A percentile compares a stretch with the other conserved stretches of the same genome.
Evolutionary conservation across 2,888 invertebrate genomes (phyloP).

Genomic region (Nysson spinosus): DNA sequence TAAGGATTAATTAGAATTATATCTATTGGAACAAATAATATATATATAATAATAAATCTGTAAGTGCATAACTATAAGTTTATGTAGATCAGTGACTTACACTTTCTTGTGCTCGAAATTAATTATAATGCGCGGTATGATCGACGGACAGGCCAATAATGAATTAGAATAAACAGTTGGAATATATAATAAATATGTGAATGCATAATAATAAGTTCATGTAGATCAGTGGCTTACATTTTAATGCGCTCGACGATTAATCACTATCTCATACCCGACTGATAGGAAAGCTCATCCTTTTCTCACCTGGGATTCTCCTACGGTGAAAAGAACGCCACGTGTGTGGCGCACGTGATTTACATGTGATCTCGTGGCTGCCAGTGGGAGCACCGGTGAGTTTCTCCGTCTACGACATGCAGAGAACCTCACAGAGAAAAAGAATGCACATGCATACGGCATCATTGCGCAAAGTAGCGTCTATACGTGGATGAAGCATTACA

Average conservation of each 20-base stretch:
- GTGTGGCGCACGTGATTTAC: slow-evolving; percentile 61
- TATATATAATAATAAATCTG: too few relatives aligned
- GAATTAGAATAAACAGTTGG: too few relatives aligned
- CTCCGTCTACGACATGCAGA: slow-evolving; percentile 26
- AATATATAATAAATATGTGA: too few relatives aligned
- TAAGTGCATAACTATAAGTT: too few relatives aligned
- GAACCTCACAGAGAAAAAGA: slow-evolving; percentile 9
- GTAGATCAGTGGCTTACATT: slow-evolving; percentile 21
- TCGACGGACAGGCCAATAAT: too few relatives aligned
- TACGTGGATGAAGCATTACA: slow-evolving; percentile 54
- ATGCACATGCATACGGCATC: slow-evolving; percentile 17
- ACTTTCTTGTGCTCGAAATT: too few relatives aligned
- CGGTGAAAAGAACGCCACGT: slow-evolving; percentile 45
- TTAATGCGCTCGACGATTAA: slow-evolving; percentile 13
- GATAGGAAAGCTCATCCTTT: slow-evolving; percentile 38
- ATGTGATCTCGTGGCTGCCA: slow-evolving; percentile 55
- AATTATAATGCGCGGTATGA: too few relatives aligned
- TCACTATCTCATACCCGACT: slow-evolving; percentile 24
- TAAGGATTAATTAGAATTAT: too few relatives aligned
- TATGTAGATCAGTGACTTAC: too few relatives aligned
- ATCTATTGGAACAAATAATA: too few relatives aligned
- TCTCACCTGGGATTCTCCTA: slow-evolving; percentile 34
- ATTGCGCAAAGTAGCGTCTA: slow-evolving; percentile 39
- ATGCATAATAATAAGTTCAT: not conserved
- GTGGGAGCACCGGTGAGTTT: slow-evolving; percentile 27